Percentiles rank a stretch among this genome's conserved stretches.
Conservation (phyloP, 1,140 invertebrate genomes). For the Adelges cooleyi region DNA sequence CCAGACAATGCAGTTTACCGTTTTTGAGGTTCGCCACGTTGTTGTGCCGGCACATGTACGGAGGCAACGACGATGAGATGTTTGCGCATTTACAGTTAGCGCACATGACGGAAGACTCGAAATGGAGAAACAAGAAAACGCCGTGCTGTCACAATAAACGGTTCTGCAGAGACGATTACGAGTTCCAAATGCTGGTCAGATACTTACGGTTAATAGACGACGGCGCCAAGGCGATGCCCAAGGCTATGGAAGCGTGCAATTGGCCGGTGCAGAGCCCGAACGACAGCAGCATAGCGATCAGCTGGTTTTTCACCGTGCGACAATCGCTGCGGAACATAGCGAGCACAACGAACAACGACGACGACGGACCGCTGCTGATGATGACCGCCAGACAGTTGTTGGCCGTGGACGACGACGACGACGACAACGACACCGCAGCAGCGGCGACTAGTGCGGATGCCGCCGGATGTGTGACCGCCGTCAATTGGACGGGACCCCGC, state of each 20-base stretch:
- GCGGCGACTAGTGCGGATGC: not conserved
- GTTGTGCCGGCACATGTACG: conserved; percentile 74
- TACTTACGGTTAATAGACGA: not conserved
- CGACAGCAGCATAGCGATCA: too few species aligned
- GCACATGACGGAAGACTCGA: too few species aligned
- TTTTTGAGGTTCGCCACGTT: conserved; percentile 73
- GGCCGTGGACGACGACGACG: not conserved
- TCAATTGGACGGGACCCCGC: conserved; percentile 59
- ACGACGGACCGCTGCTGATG: too few species aligned
- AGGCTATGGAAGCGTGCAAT: not conserved
- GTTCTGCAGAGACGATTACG: not conserved
- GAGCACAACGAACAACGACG: too few species aligned
- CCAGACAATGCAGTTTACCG: conserved; percentile 54
- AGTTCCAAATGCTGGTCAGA: not conserved
- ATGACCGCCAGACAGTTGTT: not conserved
- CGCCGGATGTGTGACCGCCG: not conserved
- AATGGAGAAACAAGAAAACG: too few species aligned
- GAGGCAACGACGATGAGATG: conserved; percentile 36
- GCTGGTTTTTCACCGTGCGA: too few species aligned
- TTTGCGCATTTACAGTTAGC: too few species aligned
- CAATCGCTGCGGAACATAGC: too few species aligned
- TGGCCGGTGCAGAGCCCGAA: not conserved
- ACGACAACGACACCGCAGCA: not conserved
- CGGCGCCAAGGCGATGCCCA: not conserved
- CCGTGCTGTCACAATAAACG: too few species aligned